Evolutionary conservation across 2,113 vertebrate species (phyloP).

Genomic region (Lophochroa leadbeateri): DNA sequence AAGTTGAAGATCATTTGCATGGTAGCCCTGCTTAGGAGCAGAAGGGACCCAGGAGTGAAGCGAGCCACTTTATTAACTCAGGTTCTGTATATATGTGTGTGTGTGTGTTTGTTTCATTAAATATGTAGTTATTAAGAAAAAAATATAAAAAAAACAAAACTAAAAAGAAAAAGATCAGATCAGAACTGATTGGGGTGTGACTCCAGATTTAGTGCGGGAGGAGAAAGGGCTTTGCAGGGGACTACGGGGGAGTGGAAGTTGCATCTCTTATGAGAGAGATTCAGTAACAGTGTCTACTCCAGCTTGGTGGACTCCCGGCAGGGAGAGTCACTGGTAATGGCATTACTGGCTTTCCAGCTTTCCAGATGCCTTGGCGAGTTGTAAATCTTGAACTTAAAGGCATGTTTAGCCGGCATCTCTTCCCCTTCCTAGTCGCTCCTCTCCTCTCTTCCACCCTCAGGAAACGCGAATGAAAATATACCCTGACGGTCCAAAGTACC

Average conservation of each 20-base stretch:
- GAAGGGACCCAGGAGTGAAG: background rate
- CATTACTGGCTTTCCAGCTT: slow-evolving; percentile 64
- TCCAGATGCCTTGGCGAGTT: slow-evolving; percentile 69
- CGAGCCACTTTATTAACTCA: background rate
- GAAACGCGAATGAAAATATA: slow-evolving; percentile 16
- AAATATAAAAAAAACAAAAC: rapidly evolving
- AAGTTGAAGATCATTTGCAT: slow-evolving; percentile 74
- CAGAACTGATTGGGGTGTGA: background rate
- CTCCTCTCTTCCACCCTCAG: background rate
- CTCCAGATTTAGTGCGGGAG: slow-evolving; percentile 22
- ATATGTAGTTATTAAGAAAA: background rate
- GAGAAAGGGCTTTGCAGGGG: background rate
- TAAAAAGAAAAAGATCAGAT: rapidly evolving
- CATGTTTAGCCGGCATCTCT: slow-evolving; percentile 67
- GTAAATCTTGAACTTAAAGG: slow-evolving; percentile 79
- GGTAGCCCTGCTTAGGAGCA: slow-evolving; percentile 14
- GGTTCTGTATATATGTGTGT: background rate
- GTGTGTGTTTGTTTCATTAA: background rate
- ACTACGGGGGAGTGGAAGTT: background rate
- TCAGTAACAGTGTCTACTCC: slow-evolving; percentile 52
- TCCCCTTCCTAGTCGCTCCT: background rate
- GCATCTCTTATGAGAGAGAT: slow-evolving; percentile 25
- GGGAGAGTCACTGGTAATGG: slow-evolving; percentile 56
- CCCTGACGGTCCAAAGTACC: background rate
- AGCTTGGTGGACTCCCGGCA: slow-evolving; percentile 29